These are phyloP conservation scores for Pogonomyrmex barbatus DNA, from an alignment of 1,140 invertebrate genomes.

Conservation along the genomic window DNA sequence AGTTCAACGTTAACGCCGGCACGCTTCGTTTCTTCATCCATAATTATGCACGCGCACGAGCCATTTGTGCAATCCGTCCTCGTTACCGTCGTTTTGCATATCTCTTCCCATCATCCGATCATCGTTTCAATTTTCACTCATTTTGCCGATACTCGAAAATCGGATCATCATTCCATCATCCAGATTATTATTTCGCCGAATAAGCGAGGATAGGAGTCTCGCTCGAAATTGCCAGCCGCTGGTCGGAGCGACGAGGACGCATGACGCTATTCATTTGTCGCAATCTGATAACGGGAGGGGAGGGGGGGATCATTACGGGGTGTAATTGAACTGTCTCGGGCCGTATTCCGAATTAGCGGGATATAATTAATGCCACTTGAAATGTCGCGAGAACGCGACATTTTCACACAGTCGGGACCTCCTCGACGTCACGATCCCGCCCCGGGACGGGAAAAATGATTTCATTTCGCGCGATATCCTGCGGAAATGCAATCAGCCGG, in stretches of 20 bases:
- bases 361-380: slow-evolving; percentile 1
- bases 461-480: background rate
- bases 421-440: background rate
- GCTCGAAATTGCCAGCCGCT: background rate
- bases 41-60: slow-evolving; percentile 13
- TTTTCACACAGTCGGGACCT: background rate
- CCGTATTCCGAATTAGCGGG: background rate
- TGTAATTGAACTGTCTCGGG: background rate
- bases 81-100: background rate
- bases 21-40: slow-evolving; percentile 15
- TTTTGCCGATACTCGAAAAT: background rate
- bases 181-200: background rate
- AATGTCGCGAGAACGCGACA: background rate
- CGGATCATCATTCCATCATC: background rate
- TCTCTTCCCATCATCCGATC: background rate
- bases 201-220: background rate
- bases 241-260: background rate
- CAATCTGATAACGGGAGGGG: background rate
- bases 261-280: background rate
- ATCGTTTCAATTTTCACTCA: background rate
- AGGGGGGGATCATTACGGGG: background rate
- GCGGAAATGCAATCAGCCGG: slow-evolving; percentile 50
- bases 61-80: background rate
- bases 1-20: background rate
- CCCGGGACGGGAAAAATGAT: slow-evolving; percentile 29